These are phyloP conservation scores for Caerostris extrusa DNA, from an alignment of 1,140 invertebrate species.

Conservation along the genomic window DNA sequence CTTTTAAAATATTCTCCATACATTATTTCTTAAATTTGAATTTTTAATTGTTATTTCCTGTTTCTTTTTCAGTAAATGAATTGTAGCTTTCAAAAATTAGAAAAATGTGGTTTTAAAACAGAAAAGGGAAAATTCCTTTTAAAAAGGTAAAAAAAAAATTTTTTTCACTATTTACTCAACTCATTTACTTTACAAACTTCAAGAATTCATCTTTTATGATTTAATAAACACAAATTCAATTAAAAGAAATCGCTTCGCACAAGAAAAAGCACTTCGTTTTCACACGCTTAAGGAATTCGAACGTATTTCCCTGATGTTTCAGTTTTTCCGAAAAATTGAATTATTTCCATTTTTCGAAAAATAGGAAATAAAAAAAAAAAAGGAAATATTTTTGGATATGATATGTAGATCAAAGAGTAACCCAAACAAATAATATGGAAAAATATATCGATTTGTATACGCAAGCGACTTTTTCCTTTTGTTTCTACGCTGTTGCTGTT, in stretches of 20 bases:
- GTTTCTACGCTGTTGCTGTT: not conserved
- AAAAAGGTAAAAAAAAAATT: no score
- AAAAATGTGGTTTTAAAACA: no score
- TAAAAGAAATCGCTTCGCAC: not conserved
- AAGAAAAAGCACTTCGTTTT: not conserved
- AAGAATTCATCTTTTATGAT: not conserved
- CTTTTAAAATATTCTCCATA: no score
- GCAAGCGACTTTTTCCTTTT: slow-evolving; percentile 41
- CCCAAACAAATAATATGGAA: slow-evolving; percentile 52
- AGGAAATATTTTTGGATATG: not conserved
- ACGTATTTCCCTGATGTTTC: slow-evolving; percentile 23
- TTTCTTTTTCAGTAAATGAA: no score
- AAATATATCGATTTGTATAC: slow-evolving; percentile 52
- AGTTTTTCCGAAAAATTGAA: slow-evolving; percentile 42
- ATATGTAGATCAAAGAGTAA: slow-evolving; percentile 47
- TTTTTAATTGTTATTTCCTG: no score
- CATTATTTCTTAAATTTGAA: no score
- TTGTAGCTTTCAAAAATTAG: no score
- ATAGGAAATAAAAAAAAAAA: not conserved
- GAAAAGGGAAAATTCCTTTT: no score
- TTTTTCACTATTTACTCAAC: not conserved
- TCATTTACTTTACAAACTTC: not conserved
- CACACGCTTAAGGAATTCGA: not conserved
- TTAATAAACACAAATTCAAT: slow-evolving; percentile 10
- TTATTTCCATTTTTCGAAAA: not conserved